phyloP scores from a whole-genome alignment of 2,113 vertebrate genomes.

The Chaetorhynchus papuensis region DNA sequence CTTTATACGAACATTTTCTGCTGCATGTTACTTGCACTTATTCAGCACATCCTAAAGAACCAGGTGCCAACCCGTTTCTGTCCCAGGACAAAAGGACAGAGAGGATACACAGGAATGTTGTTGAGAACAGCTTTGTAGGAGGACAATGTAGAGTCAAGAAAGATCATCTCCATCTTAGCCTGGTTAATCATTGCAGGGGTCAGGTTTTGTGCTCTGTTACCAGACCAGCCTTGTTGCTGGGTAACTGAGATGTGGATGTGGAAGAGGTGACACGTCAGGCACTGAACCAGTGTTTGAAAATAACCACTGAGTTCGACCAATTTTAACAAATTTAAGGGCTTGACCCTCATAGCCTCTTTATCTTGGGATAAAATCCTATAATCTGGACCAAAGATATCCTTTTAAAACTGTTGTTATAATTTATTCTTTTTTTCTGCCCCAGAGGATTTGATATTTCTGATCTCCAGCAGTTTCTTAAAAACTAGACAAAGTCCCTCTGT shows the following conservation, averaged over 20 bases:
- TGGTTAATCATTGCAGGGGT: neutral
- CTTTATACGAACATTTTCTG: accelerated
- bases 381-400: neutral
- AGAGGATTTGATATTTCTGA: neutral
- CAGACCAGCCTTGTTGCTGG: neutral
- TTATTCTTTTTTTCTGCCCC: neutral
- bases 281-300: neutral
- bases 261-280: neutral
- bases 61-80: neutral
- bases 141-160: neutral
- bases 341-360: neutral
- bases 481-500: neutral
- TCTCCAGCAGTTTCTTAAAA: neutral
- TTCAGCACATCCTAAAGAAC: neutral
- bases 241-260: neutral
- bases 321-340: neutral
- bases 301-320: neutral
- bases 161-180: neutral
- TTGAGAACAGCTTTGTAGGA: neutral
- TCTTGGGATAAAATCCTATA: neutral
- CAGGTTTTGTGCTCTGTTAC: neutral
- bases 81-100: neutral
- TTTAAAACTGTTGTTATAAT: neutral
- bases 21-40: neutral
- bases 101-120: neutral